Conservation (phyloP, 2,888 invertebrate species). For the Pycnomerus fuliginosus region DNA sequence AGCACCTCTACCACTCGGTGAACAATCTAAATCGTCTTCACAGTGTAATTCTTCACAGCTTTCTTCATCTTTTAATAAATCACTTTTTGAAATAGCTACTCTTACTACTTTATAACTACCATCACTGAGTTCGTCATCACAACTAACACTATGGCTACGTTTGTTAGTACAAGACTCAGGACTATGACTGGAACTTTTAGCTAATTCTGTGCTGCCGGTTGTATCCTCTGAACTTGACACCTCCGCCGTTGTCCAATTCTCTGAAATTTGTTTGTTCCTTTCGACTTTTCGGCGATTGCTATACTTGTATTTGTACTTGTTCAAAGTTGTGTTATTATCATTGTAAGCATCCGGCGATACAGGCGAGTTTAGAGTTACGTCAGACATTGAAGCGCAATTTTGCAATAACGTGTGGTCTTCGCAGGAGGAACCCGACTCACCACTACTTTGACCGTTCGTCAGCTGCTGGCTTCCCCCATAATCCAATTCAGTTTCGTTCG, state of each 20-base stretch:
- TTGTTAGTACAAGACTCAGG: slow-evolving; percentile 36
- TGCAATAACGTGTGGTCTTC: slow-evolving; percentile 50
- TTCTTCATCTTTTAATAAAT: slow-evolving; percentile 37
- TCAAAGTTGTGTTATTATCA: slow-evolving; percentile 40
- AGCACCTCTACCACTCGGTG: slow-evolving; percentile 45
- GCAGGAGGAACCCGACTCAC: slow-evolving; percentile 43
- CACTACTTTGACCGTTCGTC: slow-evolving; percentile 45
- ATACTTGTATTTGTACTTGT: slow-evolving; percentile 53
- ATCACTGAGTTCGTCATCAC: slow-evolving; percentile 38
- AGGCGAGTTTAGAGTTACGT: slow-evolving; percentile 51
- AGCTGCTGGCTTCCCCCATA: slow-evolving; percentile 41
- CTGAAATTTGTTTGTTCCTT: slow-evolving; percentile 27
- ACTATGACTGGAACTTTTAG: slow-evolving; percentile 34
- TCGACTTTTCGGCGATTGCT: slow-evolving; percentile 47
- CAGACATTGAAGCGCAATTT: slow-evolving; percentile 50
- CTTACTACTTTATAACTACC: slow-evolving; percentile 43
- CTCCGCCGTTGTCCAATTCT: slow-evolving; percentile 27
- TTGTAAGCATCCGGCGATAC: slow-evolving; percentile 48
- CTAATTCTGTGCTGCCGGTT: slow-evolving; percentile 43
- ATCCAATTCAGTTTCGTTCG: slow-evolving; percentile 41
- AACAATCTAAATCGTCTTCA: slow-evolving; percentile 40
- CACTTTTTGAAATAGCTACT: slow-evolving; percentile 43
- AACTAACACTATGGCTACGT: slow-evolving; percentile 29
- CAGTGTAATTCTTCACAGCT: slow-evolving; percentile 43
- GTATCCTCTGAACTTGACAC: slow-evolving; percentile 50